Evolutionary conservation across 2,888 invertebrate genomes (phyloP).

Genomic region (Lasiommata megera): DNA sequence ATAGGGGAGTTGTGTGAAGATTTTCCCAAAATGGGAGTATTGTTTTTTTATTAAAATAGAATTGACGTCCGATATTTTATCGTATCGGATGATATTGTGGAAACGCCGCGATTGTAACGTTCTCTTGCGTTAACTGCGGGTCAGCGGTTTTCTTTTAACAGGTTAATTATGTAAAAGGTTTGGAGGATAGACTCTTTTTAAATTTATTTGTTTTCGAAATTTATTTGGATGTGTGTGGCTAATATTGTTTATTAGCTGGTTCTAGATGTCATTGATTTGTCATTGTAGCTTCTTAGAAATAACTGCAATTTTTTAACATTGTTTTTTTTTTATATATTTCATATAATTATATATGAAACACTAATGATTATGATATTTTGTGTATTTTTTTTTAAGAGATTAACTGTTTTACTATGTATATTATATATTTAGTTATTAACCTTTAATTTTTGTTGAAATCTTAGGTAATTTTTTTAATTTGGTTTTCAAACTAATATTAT

Average conservation of each 20-base stretch:
- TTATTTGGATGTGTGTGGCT: constrained; percentile 28
- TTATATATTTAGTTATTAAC: neutral
- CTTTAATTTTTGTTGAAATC: neutral
- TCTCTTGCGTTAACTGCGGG: constrained; percentile 28
- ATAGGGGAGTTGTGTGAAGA: too few species aligned
- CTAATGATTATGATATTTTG: too few species aligned
- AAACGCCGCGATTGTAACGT: constrained; percentile 1
- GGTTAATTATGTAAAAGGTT: constrained; percentile 24
- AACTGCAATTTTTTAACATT: constrained; percentile 21
- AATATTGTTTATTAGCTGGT: constrained; percentile 12
- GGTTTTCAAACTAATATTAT: too few species aligned
- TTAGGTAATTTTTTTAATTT: too few species aligned
- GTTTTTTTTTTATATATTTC: neutral
- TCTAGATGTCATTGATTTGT: constrained; percentile 17
- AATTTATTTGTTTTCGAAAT: constrained; percentile 7
- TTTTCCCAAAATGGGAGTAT: too few species aligned
- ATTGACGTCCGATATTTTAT: neutral
- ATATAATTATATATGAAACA: too few species aligned
- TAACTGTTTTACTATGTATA: neutral
- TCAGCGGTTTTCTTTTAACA: constrained; percentile 25
- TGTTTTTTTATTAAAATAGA: neutral
- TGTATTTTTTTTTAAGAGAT: neutral
- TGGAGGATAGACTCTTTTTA: constrained; percentile 13
- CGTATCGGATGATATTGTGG: neutral
- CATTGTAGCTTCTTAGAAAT: constrained; percentile 28